Conservation (phyloP, 2,113 vertebrate genomes). For the Capreolus pygargus region DNA sequence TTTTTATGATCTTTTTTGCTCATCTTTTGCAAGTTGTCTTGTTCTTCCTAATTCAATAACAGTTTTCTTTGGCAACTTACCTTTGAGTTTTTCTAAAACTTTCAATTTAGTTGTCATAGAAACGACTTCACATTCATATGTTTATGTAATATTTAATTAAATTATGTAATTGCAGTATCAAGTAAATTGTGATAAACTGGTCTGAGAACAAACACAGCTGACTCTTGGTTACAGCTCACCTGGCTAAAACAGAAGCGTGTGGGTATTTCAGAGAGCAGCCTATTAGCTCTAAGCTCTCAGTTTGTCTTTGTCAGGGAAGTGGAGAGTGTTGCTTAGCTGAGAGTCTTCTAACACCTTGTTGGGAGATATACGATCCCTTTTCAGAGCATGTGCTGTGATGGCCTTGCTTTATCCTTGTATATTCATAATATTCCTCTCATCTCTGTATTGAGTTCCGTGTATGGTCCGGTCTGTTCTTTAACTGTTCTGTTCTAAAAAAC, state of each 20-base stretch:
- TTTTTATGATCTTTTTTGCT: background rate
- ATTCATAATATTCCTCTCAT: background rate
- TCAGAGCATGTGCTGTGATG: background rate
- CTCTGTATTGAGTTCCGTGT: background rate
- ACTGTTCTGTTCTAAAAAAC: background rate
- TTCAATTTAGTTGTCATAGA: background rate
- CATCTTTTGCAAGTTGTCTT: background rate
- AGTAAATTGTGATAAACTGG: background rate
- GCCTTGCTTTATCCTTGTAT: background rate
- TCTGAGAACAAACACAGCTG: background rate
- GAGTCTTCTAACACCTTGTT: background rate
- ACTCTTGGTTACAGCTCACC: background rate
- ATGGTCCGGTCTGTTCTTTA: background rate
- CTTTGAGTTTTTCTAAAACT: background rate
- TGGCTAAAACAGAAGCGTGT: background rate
- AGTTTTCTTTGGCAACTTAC: slow-evolving; percentile 20
- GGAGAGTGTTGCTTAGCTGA: background rate
- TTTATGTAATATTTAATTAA: slow-evolving; percentile 21
- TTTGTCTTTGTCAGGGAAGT: background rate
- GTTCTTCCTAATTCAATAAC: background rate
- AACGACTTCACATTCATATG: background rate
- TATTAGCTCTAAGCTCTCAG: background rate
- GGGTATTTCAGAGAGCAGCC: background rate
- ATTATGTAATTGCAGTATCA: background rate
- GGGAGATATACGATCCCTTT: background rate